These are phyloP conservation scores for Babylonia areolata DNA, from an alignment of 1,140 invertebrate species.

Conservation along the genomic window DNA sequence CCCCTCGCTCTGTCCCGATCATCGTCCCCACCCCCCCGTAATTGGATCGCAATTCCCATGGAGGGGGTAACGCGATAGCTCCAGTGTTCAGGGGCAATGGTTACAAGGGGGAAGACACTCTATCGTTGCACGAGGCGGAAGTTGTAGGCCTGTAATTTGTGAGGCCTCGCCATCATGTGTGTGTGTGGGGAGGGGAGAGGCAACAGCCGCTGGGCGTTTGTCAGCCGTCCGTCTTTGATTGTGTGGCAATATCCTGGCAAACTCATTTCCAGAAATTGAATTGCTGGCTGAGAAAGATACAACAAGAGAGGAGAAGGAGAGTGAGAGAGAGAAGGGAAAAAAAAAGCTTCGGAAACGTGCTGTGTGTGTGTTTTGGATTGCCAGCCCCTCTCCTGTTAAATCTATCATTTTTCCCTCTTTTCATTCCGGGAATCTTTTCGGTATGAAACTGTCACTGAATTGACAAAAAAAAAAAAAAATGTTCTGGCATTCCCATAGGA, in stretches of 20 bases:
- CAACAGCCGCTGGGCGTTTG: conserved; percentile 27
- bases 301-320: background rate
- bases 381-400: background rate
- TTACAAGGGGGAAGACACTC: conserved; percentile 5
- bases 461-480: too few relatives aligned
- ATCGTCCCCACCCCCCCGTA: background rate
- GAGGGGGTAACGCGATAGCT: conserved; percentile 25
- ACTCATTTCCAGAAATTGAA: conserved; percentile 28
- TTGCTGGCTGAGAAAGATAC: conserved; percentile 19
- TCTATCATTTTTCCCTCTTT: background rate
- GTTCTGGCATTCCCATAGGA: too few relatives aligned
- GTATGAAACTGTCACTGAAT: too few relatives aligned
- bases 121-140: conserved; percentile 17
- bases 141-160: conserved; percentile 28
- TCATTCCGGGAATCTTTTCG: background rate
- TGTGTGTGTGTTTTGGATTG: background rate
- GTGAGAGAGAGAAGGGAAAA: background rate
- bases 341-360: background rate
- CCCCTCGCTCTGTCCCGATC: background rate
- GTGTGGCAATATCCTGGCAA: conserved; percentile 30
- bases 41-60: conserved; percentile 24
- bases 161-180: conserved; percentile 4
- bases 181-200: background rate
- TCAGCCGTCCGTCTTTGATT: conserved; percentile 28
- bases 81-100: conserved; percentile 4